These are phyloP conservation scores for Megaleporinus macrocephalus DNA, from an alignment of 2,113 vertebrate genomes.

Conservation along the genomic window DNA sequence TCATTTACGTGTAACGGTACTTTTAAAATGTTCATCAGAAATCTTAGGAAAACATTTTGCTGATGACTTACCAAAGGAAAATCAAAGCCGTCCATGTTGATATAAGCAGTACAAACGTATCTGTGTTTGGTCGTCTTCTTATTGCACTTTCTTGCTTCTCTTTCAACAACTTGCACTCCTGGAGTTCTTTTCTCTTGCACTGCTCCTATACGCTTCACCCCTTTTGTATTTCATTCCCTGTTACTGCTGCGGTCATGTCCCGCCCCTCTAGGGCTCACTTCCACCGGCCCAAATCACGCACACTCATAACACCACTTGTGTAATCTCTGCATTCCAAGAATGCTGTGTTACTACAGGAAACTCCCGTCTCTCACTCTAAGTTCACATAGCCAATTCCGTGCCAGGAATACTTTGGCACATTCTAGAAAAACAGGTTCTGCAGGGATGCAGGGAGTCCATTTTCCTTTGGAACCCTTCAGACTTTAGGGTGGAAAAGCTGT, in stretches of 20 bases:
- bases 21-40: neutral
- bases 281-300: neutral
- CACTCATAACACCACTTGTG: neutral
- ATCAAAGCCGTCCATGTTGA: conserved; percentile 40
- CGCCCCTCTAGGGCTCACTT: neutral
- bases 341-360: neutral
- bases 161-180: neutral
- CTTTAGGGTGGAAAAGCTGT: no score
- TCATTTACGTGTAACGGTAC: no score
- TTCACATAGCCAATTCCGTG: neutral
- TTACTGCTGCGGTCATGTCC: neutral
- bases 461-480: neutral
- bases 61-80: conserved; percentile 21
- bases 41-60: neutral
- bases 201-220: neutral
- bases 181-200: neutral
- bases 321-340: neutral
- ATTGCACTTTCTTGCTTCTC: neutral
- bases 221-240: neutral
- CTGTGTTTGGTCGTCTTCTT: neutral
- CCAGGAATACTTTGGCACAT: neutral
- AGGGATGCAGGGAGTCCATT: neutral
- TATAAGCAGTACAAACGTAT: neutral
- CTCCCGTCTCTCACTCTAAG: neutral
- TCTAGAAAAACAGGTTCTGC: neutral